Evolutionary conservation across 2,113 vertebrate species (phyloP).

Genomic region (Vireo altiloquus): DNA sequence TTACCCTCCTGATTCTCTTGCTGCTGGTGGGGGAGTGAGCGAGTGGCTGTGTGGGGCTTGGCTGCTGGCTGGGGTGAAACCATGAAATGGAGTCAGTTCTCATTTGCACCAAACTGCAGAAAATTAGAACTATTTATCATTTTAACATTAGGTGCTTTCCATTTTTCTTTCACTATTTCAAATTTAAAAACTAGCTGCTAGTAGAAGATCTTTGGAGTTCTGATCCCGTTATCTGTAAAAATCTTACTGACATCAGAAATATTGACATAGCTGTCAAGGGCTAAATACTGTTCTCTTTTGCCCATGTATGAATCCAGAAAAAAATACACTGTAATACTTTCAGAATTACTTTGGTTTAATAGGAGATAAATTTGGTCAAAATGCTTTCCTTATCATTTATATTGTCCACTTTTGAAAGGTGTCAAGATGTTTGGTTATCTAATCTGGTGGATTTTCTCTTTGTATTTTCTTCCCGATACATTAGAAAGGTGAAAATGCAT

Average conservation of each 20-base stretch:
- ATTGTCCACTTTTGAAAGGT: not conserved
- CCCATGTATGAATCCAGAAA: not conserved
- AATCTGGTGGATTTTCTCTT: not conserved
- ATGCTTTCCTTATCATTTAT: not conserved
- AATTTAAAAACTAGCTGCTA: not conserved
- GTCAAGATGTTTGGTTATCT: not conserved
- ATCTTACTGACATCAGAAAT: not conserved
- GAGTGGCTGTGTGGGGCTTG: not conserved
- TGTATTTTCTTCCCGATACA: not conserved
- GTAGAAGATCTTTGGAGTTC: not conserved
- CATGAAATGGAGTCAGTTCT: not conserved
- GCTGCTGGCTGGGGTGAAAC: not conserved
- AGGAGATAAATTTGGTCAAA: not conserved
- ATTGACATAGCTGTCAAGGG: not conserved
- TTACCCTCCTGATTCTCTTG: not conserved
- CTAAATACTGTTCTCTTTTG: not conserved
- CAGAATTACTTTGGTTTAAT: not conserved
- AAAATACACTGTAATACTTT: not conserved
- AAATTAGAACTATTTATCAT: not conserved
- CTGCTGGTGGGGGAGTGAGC: not conserved
- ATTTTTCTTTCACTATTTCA: not conserved
- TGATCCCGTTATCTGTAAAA: not conserved
- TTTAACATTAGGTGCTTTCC: not conserved
- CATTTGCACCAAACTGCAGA: not conserved
- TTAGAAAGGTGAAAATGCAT: constrained; percentile 88